Conservation (phyloP, 1,140 invertebrate species). For the Meloidogyne floridensis region DNA sequence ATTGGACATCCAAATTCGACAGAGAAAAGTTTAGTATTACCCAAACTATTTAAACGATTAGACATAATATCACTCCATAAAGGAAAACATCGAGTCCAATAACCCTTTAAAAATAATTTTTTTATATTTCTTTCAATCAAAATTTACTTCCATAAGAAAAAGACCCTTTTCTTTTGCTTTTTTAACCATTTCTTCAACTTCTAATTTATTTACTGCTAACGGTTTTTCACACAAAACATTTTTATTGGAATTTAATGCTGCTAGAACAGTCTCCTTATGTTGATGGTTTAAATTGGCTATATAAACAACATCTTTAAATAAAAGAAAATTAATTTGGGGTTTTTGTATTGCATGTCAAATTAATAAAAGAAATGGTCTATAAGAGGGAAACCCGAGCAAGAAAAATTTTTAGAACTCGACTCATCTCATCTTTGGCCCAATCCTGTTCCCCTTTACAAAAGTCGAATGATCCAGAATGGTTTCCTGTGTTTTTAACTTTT, state of each 20-base stretch:
- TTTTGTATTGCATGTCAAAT: too few species aligned
- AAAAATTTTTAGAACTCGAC: too few species aligned
- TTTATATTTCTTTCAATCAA: slow-evolving; percentile 24
- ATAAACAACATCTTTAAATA: slow-evolving; percentile 47
- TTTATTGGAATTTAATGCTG: slow-evolving; percentile 40
- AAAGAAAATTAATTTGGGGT: slow-evolving; percentile 6
- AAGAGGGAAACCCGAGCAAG: too few species aligned
- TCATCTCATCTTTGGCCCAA: too few species aligned
- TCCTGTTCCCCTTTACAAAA: too few species aligned
- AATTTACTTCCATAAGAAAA: slow-evolving; percentile 45
- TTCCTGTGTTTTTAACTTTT: too few species aligned
- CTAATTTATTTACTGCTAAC: slow-evolving; percentile 39
- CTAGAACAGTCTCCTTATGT: slow-evolving; percentile 36
- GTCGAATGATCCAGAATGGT: too few species aligned
- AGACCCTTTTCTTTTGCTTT: slow-evolving; percentile 37
- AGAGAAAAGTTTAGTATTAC: slow-evolving; percentile 7
- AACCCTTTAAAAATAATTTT: slow-evolving; percentile 33
- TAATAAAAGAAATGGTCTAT: too few species aligned
- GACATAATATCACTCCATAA: slow-evolving; percentile 25
- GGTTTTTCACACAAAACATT: slow-evolving; percentile 55
- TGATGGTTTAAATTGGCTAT: slow-evolving; percentile 34
- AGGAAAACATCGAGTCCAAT: slow-evolving; percentile 40
- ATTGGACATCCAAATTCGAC: slow-evolving; percentile 35
- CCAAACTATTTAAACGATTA: slow-evolving; percentile 1
- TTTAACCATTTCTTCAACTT: slow-evolving; percentile 47